These are phyloP conservation scores for Bucorvus abyssinicus DNA, from an alignment of 2,797 vertebrate species.

Conservation along the genomic window DNA sequence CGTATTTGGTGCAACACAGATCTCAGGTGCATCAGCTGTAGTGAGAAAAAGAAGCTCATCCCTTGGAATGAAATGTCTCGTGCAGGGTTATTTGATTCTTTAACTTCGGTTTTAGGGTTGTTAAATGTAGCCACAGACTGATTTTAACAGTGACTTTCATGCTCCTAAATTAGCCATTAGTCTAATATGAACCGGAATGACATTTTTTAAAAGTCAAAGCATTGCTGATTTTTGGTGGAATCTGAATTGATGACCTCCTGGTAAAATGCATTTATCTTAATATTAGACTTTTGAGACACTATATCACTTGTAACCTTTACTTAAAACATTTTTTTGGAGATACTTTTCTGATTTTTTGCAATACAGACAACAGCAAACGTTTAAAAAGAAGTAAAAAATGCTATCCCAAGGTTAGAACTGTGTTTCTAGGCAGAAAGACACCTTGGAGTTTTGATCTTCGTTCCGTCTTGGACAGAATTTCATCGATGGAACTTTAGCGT, in stretches of 20 bases:
- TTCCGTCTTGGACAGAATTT: neutral
- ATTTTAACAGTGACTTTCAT: neutral
- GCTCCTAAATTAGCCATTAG: constrained; percentile 4
- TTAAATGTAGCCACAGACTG: neutral
- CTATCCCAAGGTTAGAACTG: neutral
- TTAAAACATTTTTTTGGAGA: neutral
- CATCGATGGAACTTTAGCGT: neutral
- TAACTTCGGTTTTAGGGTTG: neutral
- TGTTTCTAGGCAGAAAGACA: neutral
- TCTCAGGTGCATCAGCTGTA: neutral
- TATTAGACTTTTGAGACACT: constrained; percentile 16
- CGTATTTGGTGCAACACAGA: neutral
- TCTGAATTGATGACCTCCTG: neutral
- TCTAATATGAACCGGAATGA: neutral
- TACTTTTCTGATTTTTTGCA: neutral
- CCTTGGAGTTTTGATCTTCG: neutral
- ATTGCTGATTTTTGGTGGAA: constrained; percentile 28
- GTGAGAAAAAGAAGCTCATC: neutral
- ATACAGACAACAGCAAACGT: neutral
- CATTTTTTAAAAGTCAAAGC: constrained; percentile 45
- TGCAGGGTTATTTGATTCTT: neutral
- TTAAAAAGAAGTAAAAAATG: neutral
- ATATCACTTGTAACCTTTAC: constrained; percentile 13
- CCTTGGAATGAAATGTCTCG: neutral
- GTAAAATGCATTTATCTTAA: constrained; percentile 22